Evolutionary conservation across 2,888 invertebrate genomes (phyloP), one percentile per base, ranked within the genome.

Genomic region (Melinaea menophilus): DNA sequence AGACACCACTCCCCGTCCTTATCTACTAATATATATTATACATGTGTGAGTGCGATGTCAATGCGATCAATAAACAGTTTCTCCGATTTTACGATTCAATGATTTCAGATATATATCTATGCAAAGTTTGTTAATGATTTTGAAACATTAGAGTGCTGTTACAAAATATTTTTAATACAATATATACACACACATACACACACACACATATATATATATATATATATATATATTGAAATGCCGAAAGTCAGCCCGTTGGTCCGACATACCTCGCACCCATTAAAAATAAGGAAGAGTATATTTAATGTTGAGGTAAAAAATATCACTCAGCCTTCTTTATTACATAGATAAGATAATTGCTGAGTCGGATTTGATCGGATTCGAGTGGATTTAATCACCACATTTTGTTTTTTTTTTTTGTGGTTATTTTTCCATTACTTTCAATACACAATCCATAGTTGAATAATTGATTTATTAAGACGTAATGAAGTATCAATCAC

Each of bases 11-110:
- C 69, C 78, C 84, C 67, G 78, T 90, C 87, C 75, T 80, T 83
- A 73, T 90, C 85, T 69, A 84, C 88, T 87, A 86, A 89, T 88
- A 87, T 76, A 73, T 65, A 61, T 67, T 72, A 67, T 76, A 75
- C 79, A 77, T 75, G 77, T 72, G 72, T 77, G 69, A 72, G 69
- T 71, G 69, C 75, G 77, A 77, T 84, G 84, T 85, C 86, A 84
- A 84, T 85, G 84, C 85, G 86, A 86, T 86, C 85, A 88, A 88
- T 87, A 87, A 88, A 89, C 85, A 87, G 87, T 88, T 88, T 89
- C 88, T 88, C 81, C 84, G 84, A 88, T 88, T 89, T 88, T 87
- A 88, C 84, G 88, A 88, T 81, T 84, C 85, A 88, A 84, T 85
- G 87, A 83, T 84, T 82, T 84, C 79, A 82, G 86, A 88, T 88